Conservation (phyloP, 2,113 vertebrate genomes). For the Petrocephalus microphthalmus region DNA sequence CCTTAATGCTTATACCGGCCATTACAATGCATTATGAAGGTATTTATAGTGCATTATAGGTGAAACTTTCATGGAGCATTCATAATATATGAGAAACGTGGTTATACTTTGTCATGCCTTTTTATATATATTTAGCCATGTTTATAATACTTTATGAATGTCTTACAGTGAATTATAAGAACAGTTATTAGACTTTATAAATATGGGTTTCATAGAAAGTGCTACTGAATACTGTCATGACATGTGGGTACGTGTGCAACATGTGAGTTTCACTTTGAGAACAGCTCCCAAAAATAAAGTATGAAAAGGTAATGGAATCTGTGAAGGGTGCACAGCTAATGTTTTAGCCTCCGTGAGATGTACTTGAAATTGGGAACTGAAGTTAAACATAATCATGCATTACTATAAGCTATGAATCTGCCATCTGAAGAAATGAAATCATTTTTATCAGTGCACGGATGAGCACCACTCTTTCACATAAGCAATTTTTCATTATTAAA, state of each 20-base stretch:
- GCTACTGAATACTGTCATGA: too few species aligned
- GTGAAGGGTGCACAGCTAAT: neutral
- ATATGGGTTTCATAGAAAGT: too few species aligned
- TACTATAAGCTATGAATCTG: neutral
- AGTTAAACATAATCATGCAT: neutral
- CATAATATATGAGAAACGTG: too few species aligned
- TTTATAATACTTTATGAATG: too few species aligned
- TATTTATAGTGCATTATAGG: too few species aligned
- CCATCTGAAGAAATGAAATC: neutral
- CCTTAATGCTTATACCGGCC: too few species aligned
- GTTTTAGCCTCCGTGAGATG: neutral
- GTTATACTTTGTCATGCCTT: too few species aligned
- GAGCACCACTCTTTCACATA: neutral
- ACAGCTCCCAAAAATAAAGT: neutral
- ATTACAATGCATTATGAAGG: too few species aligned
- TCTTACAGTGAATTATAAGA: too few species aligned
- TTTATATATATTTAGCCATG: too few species aligned
- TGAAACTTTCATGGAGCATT: too few species aligned
- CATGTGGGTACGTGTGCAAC: neutral
- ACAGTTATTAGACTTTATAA: too few species aligned
- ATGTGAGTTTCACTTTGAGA: neutral
- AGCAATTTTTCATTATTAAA: constrained; percentile 1
- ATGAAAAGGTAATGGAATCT: neutral
- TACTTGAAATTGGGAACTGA: neutral
- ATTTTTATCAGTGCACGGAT: neutral